Base-by-base conservation (phyloP, 2,888 invertebrate genomes). In the Plebejus melissa region DNA sequence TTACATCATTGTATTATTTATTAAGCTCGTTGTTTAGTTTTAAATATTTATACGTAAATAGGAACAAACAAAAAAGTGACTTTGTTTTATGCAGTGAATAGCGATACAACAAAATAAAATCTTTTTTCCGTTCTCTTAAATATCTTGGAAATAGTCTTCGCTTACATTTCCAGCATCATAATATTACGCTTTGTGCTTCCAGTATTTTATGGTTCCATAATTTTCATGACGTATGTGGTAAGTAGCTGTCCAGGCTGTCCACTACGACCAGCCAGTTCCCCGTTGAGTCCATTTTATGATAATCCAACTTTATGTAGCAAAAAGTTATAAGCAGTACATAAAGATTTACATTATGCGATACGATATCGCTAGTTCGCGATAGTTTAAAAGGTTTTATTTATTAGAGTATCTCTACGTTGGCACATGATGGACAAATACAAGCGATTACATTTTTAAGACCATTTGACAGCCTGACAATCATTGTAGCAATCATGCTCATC, bases 141-240 rank as follows among this genome's bases (percentile, higher is more conserved):
- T 38, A 38, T 22, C 70, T 70, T 70, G 38, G 22, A 41, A 70
- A 70, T 70, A 1, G 6, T 38, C 7, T 41, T 70, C 70, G 70
- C 41, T n/a, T n/a, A 70, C 11, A 22, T 70, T 70, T 41, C 41
- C 22, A 70, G 70, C n/a, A 70, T 41, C n/a, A 70, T 70, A 70
- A 22, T 32, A 28, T 69, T 70, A 38, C 41, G 70, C 70, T 41
- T 38, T 71, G 41, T 71, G 50, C 22, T 46, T 46, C 11, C 71
- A 71, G 71, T 50, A 46, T 71, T 71, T 71, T 46, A 71, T 22
- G 71, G 50, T 71, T 46, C 71, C 46, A 22, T 50, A 71, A 71
- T 46, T 41, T 71, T 46, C 28, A 71, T 41, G 71, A 71, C 71
- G 46, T 71, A 46, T 46, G 71, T 71, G 50, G 71, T 50, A 50